A percentile compares a stretch with the other conserved stretches of the same genome.
Evolutionary conservation across 2,888 invertebrate genomes (phyloP).

Genomic region (Hydropsyche betteni): DNA sequence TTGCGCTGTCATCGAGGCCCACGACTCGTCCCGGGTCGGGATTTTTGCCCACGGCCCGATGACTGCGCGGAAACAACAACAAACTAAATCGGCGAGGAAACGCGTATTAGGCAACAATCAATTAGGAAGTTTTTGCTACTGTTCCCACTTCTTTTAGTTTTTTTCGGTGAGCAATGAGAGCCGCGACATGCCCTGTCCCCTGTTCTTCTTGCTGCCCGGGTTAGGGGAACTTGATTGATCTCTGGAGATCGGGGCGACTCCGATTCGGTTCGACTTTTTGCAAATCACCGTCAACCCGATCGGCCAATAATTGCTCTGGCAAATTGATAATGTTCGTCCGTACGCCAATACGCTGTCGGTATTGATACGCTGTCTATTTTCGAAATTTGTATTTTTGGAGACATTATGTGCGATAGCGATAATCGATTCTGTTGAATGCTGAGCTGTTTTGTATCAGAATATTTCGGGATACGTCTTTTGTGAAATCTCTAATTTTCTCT

Average conservation of each 20-base stretch:
- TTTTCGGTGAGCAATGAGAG: constrained; percentile 6
- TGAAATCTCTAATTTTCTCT: too few species aligned
- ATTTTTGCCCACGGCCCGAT: constrained; percentile 24
- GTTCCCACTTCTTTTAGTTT: constrained; percentile 22
- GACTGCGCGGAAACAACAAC: constrained; percentile 40
- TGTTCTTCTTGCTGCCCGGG: background rate
- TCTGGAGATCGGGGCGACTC: background rate
- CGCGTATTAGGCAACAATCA: constrained; percentile 47
- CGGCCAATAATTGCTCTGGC: constrained; percentile 40
- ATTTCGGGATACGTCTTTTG: too few species aligned
- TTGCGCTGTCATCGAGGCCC: constrained; percentile 49
- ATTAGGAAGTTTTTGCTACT: constrained; percentile 50
- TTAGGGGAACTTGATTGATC: constrained; percentile 47
- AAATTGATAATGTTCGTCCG: constrained; percentile 34
- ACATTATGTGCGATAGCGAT: too few species aligned
- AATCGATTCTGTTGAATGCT: too few species aligned
- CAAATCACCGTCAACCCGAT: constrained; percentile 46
- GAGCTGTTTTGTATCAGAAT: too few species aligned
- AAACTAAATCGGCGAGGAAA: constrained; percentile 48
- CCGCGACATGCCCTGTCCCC: too few species aligned
- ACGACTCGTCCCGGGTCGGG: constrained; percentile 30
- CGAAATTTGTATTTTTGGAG: background rate
- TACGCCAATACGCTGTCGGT: too few species aligned
- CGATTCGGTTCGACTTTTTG: constrained; percentile 33
- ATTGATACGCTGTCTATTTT: background rate